Base-by-base conservation (phyloP, 2,113 vertebrate genomes). In the Colaptes auratus region DNA sequence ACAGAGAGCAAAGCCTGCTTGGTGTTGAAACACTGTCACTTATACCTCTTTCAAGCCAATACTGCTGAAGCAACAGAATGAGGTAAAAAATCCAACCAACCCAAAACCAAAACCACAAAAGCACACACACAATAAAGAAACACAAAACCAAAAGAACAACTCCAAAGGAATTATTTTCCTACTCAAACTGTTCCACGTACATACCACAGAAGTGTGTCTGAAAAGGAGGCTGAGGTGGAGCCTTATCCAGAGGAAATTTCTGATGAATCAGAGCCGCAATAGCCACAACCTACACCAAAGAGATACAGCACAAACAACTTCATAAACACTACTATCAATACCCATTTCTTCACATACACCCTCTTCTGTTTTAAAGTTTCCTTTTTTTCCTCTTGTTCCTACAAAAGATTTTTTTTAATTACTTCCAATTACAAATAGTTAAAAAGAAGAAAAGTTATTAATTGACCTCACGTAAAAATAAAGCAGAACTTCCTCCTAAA, bases 121-220 rank as follows among this genome's bases (percentile, higher is more conserved):
- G 11, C 2, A 7, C 28, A 30, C 20, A 24, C 28, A 33, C 6
- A 48, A 53, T 4, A 15, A 33, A 69, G 64, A 76, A 73, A 4
- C 3, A 19, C 25, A 71, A 35, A 7, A 67, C 73, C 5, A 33
- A 36, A 33, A 59, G 3, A 42, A 46, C 28, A 53, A 2, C 9
- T 27, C 1, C 0, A 1, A 93, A 77, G 27, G 23, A 58, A 69
- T 50, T 35, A 1, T 80, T 83, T 66, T 82, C 73, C 56, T 44
- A 36, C 24, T 63, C 23, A 30, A 56, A 59, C 23, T 55, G 24
- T 44, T 63, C 36, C 63, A 94, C 82, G 56, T 91, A 98, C 98
- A 82, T 97, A 99, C 99, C 99, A 94, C 99, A 99, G 91, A 99
- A 99, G 87, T 99, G 98, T 15, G 97, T 98, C 95, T 99, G 99